These are phyloP conservation scores for Torymus texanus DNA, from an alignment of 2,888 invertebrate genomes.

Conservation along the genomic window DNA sequence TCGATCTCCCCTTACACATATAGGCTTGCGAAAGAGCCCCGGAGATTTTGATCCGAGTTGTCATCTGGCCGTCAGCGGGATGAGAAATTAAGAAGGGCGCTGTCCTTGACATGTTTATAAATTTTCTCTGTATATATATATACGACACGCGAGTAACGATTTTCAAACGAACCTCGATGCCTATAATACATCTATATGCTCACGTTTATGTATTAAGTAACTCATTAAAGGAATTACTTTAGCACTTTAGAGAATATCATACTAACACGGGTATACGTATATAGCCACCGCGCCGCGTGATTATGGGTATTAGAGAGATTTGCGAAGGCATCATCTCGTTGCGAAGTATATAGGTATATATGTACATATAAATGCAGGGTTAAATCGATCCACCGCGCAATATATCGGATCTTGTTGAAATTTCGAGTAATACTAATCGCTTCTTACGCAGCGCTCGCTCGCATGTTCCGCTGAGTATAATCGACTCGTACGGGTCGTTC, in stretches of 20 bases:
- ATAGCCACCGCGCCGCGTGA: not conserved
- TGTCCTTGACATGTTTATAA: conserved; percentile 45
- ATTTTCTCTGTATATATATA: not conserved
- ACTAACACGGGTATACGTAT: not conserved
- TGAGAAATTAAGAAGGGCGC: conserved; percentile 43
- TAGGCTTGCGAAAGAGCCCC: conserved; percentile 8
- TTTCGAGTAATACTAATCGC: not conserved
- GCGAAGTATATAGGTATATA: not conserved
- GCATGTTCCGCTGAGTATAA: not conserved
- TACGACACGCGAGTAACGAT: not conserved
- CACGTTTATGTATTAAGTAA: conserved; percentile 13
- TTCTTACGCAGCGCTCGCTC: not conserved
- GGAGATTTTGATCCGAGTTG: conserved; percentile 31
- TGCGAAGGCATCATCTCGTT: not conserved
- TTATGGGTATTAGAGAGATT: conserved; percentile 15
- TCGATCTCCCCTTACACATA: conserved; percentile 29
- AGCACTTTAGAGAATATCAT: conserved; percentile 19
- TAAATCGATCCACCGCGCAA: too few relatives aligned
- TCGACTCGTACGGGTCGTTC: too few relatives aligned
- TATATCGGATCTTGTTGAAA: not conserved
- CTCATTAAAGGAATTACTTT: conserved; percentile 10
- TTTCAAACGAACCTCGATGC: conserved; percentile 15
- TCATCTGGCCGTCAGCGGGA: conserved; percentile 34
- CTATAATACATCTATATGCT: not conserved
- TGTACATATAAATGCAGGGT: not conserved